These are phyloP conservation scores for Allygus modestus DNA, from an alignment of 2,888 invertebrate species.

Conservation along the genomic window DNA sequence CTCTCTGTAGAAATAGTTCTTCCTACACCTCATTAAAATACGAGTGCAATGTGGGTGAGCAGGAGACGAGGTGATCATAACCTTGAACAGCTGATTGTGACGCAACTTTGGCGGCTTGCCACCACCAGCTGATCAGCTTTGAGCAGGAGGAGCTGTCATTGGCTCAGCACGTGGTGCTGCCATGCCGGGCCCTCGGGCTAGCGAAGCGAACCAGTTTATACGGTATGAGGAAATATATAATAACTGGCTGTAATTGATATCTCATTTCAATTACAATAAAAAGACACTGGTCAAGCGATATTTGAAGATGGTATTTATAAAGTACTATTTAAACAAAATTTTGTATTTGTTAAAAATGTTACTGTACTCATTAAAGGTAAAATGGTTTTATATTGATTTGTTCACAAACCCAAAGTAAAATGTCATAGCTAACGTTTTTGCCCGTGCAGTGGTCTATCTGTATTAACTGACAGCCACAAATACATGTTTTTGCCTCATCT, in stretches of 20 bases:
- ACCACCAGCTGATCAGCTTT: conserved; percentile 6
- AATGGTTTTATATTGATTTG: too few species aligned
- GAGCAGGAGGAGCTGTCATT: neutral
- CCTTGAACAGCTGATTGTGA: conserved; percentile 35
- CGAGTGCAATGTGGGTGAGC: conserved; percentile 11
- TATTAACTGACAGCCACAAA: too few species aligned
- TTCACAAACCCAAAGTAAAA: too few species aligned
- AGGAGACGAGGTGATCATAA: neutral
- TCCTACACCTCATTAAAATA: neutral
- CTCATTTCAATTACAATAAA: neutral
- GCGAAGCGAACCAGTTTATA: neutral
- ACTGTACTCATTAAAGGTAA: too few species aligned
- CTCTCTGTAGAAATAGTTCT: too few species aligned
- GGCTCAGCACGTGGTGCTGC: conserved; percentile 1
- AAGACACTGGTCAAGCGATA: too few species aligned
- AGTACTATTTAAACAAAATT: too few species aligned
- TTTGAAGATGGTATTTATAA: too few species aligned
- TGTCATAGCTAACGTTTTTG: too few species aligned
- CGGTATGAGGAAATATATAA: neutral
- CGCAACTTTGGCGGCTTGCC: conserved; percentile 30
- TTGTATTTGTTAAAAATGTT: too few species aligned
- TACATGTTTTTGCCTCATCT: too few species aligned
- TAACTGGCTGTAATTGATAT: neutral
- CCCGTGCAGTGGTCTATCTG: too few species aligned
- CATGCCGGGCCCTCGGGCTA: conserved; percentile 17